Conservation (phyloP, 2,888 invertebrate species). For the Strigamia maritima region DNA sequence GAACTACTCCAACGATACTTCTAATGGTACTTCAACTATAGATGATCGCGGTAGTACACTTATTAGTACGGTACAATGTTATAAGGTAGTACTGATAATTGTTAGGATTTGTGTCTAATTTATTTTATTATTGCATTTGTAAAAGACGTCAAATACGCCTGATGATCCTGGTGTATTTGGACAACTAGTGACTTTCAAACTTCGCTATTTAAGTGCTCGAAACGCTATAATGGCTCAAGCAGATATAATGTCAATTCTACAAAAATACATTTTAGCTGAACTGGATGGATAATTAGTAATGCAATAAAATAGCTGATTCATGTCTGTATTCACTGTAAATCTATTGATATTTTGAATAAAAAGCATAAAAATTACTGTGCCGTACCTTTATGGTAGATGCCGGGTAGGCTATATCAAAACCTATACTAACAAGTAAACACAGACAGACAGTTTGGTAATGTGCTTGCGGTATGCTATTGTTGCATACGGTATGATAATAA, state of each 20-base stretch:
- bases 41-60: too few relatives aligned
- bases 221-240: neutral
- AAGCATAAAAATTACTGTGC: neutral
- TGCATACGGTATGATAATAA: neutral
- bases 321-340: neutral
- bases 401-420: too few relatives aligned
- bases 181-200: neutral
- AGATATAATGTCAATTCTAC: neutral
- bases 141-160: neutral
- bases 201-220: neutral
- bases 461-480: neutral
- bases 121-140: neutral
- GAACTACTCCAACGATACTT: too few relatives aligned
- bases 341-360: neutral
- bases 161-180: neutral
- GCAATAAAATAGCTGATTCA: neutral
- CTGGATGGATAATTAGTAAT: neutral
- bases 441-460: neutral
- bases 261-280: neutral
- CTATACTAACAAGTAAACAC: too few relatives aligned
- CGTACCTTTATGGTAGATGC: too few relatives aligned
- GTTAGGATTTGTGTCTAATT: neutral
- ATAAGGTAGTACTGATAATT: neutral
- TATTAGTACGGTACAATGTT: too few relatives aligned
- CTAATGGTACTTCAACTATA: neutral